Conservation (phyloP, 2,888 invertebrate species). For the Eupithecia abbreviata region DNA sequence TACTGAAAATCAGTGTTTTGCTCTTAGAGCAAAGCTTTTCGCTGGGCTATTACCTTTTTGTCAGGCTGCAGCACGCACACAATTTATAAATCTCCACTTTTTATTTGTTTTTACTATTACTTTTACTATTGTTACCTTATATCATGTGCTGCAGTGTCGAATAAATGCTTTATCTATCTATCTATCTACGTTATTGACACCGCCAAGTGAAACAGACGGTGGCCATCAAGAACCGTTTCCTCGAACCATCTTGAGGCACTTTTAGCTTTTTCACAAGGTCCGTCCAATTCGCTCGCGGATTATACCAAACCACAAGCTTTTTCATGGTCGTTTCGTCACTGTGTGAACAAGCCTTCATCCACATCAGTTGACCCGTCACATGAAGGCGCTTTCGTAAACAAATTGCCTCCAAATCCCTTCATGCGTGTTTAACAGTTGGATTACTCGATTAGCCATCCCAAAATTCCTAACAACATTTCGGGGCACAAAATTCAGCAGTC, state of each 20-base stretch:
- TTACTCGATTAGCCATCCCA: conserved; percentile 63
- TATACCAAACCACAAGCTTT: background rate
- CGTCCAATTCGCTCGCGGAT: background rate
- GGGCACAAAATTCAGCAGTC: conserved; percentile 56
- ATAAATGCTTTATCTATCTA: too few species aligned
- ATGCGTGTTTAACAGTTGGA: conserved; percentile 67
- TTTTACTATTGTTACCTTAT: too few species aligned
- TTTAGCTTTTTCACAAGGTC: background rate
- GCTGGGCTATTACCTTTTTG: too few species aligned
- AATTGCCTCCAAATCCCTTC: conserved; percentile 65
- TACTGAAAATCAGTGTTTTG: too few species aligned
- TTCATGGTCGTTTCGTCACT: background rate
- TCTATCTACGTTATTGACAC: too few species aligned
- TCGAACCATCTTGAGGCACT: background rate
- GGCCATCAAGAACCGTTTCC: background rate
- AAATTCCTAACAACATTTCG: conserved; percentile 52
- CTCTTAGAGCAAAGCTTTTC: too few species aligned
- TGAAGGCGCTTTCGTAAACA: conserved; percentile 49
- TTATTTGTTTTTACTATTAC: too few species aligned
- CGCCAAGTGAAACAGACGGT: background rate
- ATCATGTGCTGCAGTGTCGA: too few species aligned
- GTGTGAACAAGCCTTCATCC: conserved; percentile 18
- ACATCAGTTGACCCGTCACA: conserved; percentile 30
- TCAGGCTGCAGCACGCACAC: too few species aligned
- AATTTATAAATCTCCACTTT: too few species aligned